Percentiles rank a stretch among this genome's conserved stretches.
Evolutionary conservation across 2,888 invertebrate genomes (phyloP).

Genomic region (Perizoma affinitatum): DNA sequence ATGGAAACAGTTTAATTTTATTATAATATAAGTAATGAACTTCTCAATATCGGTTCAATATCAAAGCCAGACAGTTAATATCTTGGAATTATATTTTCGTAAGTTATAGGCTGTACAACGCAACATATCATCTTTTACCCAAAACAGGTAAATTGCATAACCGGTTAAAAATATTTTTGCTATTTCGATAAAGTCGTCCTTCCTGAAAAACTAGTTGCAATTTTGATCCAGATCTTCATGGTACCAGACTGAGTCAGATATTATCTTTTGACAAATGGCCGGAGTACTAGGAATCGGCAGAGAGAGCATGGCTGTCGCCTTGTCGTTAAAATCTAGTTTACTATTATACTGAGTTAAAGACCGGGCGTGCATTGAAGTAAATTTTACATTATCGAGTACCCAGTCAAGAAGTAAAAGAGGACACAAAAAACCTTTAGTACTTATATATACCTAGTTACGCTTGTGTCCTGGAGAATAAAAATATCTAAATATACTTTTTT

Average conservation of each 20-base stretch:
- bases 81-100: too few species aligned
- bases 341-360: conserved; percentile 14
- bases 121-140: neutral
- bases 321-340: conserved; percentile 26
- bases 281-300: conserved; percentile 51
- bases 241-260: conserved; percentile 43
- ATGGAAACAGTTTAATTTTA: too few species aligned
- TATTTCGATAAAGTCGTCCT: conserved; percentile 34
- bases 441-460: too few species aligned
- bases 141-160: conserved; percentile 8
- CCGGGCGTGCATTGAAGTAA: too few species aligned
- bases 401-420: too few species aligned
- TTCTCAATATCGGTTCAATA: too few species aligned
- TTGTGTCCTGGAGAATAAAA: too few species aligned
- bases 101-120: neutral
- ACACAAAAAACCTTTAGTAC: too few species aligned
- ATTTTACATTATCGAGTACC: too few species aligned
- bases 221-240: conserved; percentile 40
- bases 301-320: conserved; percentile 40
- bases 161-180: conserved; percentile 6
- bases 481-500: too few species aligned
- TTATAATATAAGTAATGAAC: too few species aligned
- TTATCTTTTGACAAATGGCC: conserved; percentile 50
- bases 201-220: conserved; percentile 56
- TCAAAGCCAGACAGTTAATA: too few species aligned